Percentiles rank a stretch among this genome's conserved stretches.
Evolutionary conservation across 2,888 invertebrate species (phyloP).

Genomic region (Dryobota labecula): DNA sequence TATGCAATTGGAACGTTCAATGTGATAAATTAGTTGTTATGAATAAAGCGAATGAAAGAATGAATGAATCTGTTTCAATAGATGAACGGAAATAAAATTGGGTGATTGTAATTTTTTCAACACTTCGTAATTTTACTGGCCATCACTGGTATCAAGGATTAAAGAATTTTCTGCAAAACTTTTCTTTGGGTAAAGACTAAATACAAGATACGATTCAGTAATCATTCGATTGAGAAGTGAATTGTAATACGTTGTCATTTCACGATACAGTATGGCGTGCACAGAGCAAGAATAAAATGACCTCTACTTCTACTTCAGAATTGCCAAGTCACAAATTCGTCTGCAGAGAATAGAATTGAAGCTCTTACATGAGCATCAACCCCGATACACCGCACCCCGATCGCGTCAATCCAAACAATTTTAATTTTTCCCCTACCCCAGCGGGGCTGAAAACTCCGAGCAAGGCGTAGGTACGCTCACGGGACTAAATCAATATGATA

Average conservation of each 20-base stretch:
- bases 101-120: slow-evolving; percentile 51
- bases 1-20: slow-evolving; percentile 62
- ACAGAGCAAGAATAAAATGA: slow-evolving; percentile 18
- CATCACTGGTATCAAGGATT: slow-evolving; percentile 37
- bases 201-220: slow-evolving; percentile 6
- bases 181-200: neutral
- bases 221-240: slow-evolving; percentile 27
- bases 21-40: slow-evolving; percentile 63
- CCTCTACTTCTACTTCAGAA: slow-evolving; percentile 6
- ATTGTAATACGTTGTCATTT: slow-evolving; percentile 24
- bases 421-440: slow-evolving; percentile 77
- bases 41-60: slow-evolving; percentile 64
- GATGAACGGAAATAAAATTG: slow-evolving; percentile 44
- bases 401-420: slow-evolving; percentile 79
- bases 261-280: slow-evolving; percentile 1
- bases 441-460: slow-evolving; percentile 74
- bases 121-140: slow-evolving; percentile 33
- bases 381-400: slow-evolving; percentile 68
- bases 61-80: slow-evolving; percentile 63
- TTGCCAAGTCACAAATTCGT: neutral
- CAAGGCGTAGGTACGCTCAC: slow-evolving; percentile 76
- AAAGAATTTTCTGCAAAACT: slow-evolving; percentile 24
- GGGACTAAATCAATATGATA: slow-evolving; percentile 91
- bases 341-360: slow-evolving; percentile 12
- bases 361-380: slow-evolving; percentile 44